Base-by-base conservation (phyloP, 2,113 vertebrate species). In the Scopus umbretta region DNA sequence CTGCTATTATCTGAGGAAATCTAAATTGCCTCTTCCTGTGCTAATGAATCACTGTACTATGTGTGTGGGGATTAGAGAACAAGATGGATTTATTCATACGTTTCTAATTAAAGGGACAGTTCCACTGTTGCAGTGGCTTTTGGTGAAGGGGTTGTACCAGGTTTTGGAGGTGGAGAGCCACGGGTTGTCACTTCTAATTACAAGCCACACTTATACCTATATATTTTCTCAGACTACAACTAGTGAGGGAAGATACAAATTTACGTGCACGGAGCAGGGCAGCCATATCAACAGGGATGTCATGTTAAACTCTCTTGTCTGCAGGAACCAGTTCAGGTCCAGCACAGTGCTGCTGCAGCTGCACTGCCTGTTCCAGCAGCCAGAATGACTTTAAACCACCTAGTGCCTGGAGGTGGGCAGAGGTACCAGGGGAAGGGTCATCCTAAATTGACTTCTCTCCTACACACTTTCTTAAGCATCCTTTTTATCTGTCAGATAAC, bases 1-100 rank as follows among this genome's bases (percentile, higher is more conserved):
- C 98, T 98, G 97, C 95, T 97, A 75, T 98, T 98, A 98, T 98
- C 97, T 96, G 97, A 98, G 97, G 97, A 98, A 98, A 98, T 97
- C 98, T 98, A 97, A 97, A 98, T 96, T 97, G 94, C 90, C 76
- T 98, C 96, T 98, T 98, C 97, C 98, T 96, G 97, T 96, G 96
- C 92, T 98, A 98, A 98, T 98, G 97, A 98, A 98, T 97, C 97
- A 96, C 97, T 96, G 96, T 88, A 83, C 72, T 86, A 56, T 95
- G 90, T 93, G 94, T 49, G 66, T 78, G 90, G 92, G 95, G 97
- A 98, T 97, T 97, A 95, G 95, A 97, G 97, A 97, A 97, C 97
- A 96, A 98, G 98, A 96, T 71, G 84, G 94, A 96, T 97, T 97
- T 98, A 98, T 98, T 98, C 98, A 98, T 96, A 96, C 65, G 7